A percentile compares a stretch with the other conserved stretches of the same genome.
Evolutionary conservation across 2,888 invertebrate genomes (phyloP).

Genomic region (Coleophora deauratella): DNA sequence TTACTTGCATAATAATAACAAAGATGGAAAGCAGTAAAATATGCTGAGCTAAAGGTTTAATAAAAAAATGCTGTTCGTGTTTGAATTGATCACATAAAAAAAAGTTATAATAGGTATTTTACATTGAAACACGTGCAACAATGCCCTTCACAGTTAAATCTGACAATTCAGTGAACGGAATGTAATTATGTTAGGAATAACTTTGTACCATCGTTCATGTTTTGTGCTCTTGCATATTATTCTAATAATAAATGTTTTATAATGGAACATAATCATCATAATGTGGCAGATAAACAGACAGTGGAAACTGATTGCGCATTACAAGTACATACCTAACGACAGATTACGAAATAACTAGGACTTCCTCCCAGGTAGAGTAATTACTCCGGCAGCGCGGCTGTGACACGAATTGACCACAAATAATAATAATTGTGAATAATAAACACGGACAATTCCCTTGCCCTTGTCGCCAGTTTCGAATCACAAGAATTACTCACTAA

Average conservation of each 20-base stretch:
- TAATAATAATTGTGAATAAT: conserved; percentile 39
- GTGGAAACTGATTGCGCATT: conserved; percentile 47
- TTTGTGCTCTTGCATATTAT: conserved; percentile 14
- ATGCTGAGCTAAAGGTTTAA: too few species aligned
- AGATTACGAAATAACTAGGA: conserved; percentile 61
- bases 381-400: conserved; percentile 50
- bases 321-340: conserved; percentile 29
- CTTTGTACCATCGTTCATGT: conserved; percentile 8
- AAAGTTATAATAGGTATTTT: too few species aligned
- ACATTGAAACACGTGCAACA: too few species aligned
- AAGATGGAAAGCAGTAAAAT: too few species aligned
- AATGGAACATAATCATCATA: conserved; percentile 61
- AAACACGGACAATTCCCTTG: conserved; percentile 12
- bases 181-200: conserved; percentile 9
- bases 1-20: too few species aligned
- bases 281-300: conserved; percentile 50
- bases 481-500: conserved; percentile 51
- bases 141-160: too few species aligned
- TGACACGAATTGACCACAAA: conserved; percentile 56
- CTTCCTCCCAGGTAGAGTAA: conserved; percentile 53
- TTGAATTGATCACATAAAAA: too few species aligned
- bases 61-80: too few species aligned
- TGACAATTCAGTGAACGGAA: not conserved
- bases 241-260: conserved; percentile 55
- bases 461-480: conserved; percentile 29